Conservation (phyloP, 2,888 invertebrate genomes). For the Stictocephala bisonia region DNA sequence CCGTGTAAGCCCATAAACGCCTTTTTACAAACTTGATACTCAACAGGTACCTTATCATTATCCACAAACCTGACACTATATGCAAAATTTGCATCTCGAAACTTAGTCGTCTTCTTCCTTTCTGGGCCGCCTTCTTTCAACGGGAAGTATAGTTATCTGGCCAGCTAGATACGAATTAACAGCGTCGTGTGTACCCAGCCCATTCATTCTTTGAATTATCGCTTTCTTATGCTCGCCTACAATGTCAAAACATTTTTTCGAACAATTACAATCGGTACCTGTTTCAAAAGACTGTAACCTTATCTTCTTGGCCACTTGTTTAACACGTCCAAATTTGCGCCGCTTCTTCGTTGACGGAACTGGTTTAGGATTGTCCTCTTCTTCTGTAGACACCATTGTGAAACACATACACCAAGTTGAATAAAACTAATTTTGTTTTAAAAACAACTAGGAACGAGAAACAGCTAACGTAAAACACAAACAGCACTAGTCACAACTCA, state of each 20-base stretch:
- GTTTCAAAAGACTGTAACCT: conserved; percentile 40
- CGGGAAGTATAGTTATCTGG: conserved; percentile 24
- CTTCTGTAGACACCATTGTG: too few species aligned
- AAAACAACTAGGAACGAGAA: too few species aligned
- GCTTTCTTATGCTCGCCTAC: conserved; percentile 19
- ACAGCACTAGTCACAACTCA: too few species aligned
- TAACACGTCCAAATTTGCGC: conserved; percentile 28
- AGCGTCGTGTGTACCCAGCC: conserved; percentile 16
- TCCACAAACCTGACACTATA: conserved; percentile 32
- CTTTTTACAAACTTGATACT: conserved; percentile 31
- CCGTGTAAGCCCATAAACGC: conserved; percentile 36
- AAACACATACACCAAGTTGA: too few species aligned
- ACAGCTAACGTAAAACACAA: too few species aligned
- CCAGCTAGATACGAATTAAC: conserved; percentile 36
- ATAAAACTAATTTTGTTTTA: too few species aligned
- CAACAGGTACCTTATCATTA: conserved; percentile 11
- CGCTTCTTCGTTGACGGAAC: conserved; percentile 36
- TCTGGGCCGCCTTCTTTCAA: conserved; percentile 33
- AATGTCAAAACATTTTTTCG: conserved; percentile 25
- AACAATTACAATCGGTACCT: conserved; percentile 38
- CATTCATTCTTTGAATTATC: conserved; percentile 29
- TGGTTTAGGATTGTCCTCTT: too few species aligned
- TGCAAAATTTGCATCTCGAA: conserved; percentile 41
- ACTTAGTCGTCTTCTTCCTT: conserved; percentile 36
- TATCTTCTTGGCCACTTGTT: not conserved